Base-by-base conservation (phyloP, 2,888 invertebrate genomes). In the Onchidella celtica region DNA sequence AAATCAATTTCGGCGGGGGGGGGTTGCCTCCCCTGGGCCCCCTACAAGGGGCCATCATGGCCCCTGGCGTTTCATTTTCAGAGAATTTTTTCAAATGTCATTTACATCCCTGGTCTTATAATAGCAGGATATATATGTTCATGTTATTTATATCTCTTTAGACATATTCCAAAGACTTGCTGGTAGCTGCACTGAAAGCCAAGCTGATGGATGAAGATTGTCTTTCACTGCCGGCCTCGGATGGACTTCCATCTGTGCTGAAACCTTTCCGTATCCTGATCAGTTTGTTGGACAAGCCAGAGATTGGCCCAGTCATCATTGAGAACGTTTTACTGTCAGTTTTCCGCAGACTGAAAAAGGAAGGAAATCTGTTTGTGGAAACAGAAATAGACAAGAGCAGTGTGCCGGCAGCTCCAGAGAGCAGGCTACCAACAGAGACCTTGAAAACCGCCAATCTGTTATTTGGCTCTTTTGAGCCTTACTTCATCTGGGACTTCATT, bases 401-500 rank as follows among this genome's bases (percentile, higher is more conserved):
- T 11, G 57, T 55, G 6, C 2, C 36, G 3, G 47, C 72, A 6
- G 32, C 69, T 0, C 73, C 81, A 4, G 76, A 76, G 34, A 36
- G 36, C 55, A 47, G 32, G 17, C 74, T 81, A 17, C 70, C 81
- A 1, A 6, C 76, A 57, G 97, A 97, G 91, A 95, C 97, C 61
- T 94, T 96, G 21, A 97, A 97, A 93, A 96, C 96, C 29, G 97
- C 97, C 0, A 97, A 97, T 93, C 94, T 97, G 84, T 93, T 97
- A 36, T 96, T 97, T 91, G 96, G 96, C 78, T 96, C 97, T 0
- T 94, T 97, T 84, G 97, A 97, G 90, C 96, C 96, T n/a, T 96
- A 96, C 81, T 97, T 97, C 90, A 95, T 97, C 79, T 97, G 97
- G 97, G 95, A 95, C 85, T 97, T 96, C 90, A 95, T 96, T 86